Evolutionary conservation across 1,140 invertebrate genomes (phyloP), one percentile per base, ranked within the genome.

Genomic region (Plutomurus gul): DNA sequence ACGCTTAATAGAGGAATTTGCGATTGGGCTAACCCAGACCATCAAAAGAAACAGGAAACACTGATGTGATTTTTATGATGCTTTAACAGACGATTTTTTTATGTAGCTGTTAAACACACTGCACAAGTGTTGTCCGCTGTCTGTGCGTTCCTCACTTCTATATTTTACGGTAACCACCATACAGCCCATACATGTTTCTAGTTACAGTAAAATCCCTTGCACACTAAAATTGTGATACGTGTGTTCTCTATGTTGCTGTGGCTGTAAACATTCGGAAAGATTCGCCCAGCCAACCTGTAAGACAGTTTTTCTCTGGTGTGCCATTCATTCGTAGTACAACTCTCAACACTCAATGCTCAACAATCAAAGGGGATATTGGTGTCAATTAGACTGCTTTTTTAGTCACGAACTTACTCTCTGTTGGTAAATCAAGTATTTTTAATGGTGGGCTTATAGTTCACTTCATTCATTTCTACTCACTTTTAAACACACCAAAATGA

Each of bases 351-450:
- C 27, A 65, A 65, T 65, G 56, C n/a, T 65, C 27, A 65, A 65
- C 56, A 65, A 65, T 33, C 56, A 65, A 33, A 33, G 39, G 25
- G 25, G 56, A 65, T 65, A 65, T 65, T 65, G 56, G 56, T 65
- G 56, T 65, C 56, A 65, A 65, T 65, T 65, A 65, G 56, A 65
- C 56, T 65, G 56, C 56, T 65, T 65, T 65, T 65, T 65, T 65
- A 65, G 56, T 65, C 56, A 65, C 56, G 56, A 65, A 65, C 27
- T 65, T 25, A 65, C 56, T 25, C 13, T 65, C 56, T 65, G 56
- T 33, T 65, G 27, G 30, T 65, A 65, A 65, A 65, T 65, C 56
- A 65, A 65, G 56, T 30, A 16, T 65, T 65, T n/a, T 65, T 65
- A 60, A 60, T 60, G 51, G 2, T 60, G 36, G 56, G 10, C 25